Percentiles rank a stretch among this genome's conserved stretches.
Evolutionary conservation across 1,140 invertebrate genomes (phyloP).

Genomic region (Zaprionus nigranus): DNA sequence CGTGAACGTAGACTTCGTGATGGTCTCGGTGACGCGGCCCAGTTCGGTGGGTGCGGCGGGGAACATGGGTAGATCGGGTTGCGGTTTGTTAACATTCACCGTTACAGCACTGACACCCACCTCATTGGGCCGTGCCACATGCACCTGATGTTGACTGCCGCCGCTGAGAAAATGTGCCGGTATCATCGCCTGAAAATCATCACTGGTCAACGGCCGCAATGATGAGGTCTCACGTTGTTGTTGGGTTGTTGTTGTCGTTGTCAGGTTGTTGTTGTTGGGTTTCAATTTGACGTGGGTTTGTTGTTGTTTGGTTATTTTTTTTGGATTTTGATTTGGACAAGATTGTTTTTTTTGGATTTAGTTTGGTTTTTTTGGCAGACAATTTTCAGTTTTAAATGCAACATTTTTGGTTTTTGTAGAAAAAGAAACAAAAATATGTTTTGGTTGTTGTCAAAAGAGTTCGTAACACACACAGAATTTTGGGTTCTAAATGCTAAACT

Average conservation of each 20-base stretch:
- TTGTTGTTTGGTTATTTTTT: constrained; percentile 14
- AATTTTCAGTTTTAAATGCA: constrained; percentile 59
- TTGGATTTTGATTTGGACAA: constrained; percentile 35
- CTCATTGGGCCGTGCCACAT: constrained; percentile 79
- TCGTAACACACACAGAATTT: constrained; percentile 56
- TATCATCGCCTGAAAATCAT: constrained; percentile 97
- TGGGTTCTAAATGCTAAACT: constrained; percentile 59
- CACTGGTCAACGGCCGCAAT: constrained; percentile 93
- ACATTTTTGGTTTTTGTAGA: constrained; percentile 62
- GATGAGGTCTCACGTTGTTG: constrained; percentile 85
- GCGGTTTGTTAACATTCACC: constrained; percentile 89
- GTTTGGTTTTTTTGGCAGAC: constrained; percentile 48
- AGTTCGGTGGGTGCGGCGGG: constrained; percentile 92
- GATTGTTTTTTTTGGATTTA: constrained; percentile 34
- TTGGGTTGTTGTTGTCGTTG: constrained; percentile 63
- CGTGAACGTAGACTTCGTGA: constrained; percentile 96
- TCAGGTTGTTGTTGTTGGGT: constrained; percentile 28
- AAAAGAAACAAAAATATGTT: constrained; percentile 81
- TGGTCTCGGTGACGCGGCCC: constrained; percentile 95
- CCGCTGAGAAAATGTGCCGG: constrained; percentile 93
- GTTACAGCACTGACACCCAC: constrained; percentile 86
- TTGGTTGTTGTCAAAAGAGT: constrained; percentile 72
- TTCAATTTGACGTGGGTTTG: constrained; percentile 14
- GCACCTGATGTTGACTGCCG: constrained; percentile 83
- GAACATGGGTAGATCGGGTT: constrained; percentile 88